phyloP scores from a whole-genome alignment of 2,888 invertebrate species.

The Ophioninae sp. region DNA sequence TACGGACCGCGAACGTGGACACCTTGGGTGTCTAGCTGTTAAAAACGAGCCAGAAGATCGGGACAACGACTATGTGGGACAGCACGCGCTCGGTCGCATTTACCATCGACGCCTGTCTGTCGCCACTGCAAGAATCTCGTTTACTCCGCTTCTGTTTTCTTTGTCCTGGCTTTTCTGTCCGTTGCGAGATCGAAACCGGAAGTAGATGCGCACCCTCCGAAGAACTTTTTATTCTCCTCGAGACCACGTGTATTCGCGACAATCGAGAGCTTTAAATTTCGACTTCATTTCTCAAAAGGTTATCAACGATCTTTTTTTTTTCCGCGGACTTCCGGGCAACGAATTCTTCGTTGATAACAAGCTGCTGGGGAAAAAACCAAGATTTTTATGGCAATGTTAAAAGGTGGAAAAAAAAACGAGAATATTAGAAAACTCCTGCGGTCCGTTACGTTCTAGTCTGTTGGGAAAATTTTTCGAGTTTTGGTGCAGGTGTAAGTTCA shows the following conservation, averaged over 20 bases:
- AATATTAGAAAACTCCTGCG: neutral
- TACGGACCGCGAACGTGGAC: conserved; percentile 28
- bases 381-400: neutral
- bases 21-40: conserved; percentile 33
- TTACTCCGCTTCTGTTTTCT: conserved; percentile 39
- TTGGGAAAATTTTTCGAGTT: neutral
- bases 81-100: conserved; percentile 52
- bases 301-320: too few species aligned
- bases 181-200: conserved; percentile 35
- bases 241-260: neutral
- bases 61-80: conserved; percentile 54
- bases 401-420: neutral
- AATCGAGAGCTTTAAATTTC: neutral
- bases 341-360: neutral
- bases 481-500: too few species aligned
- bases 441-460: neutral
- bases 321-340: neutral
- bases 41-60: conserved; percentile 13
- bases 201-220: neutral
- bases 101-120: conserved; percentile 59
- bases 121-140: conserved; percentile 55
- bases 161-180: conserved; percentile 1
- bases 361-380: neutral
- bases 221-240: neutral
- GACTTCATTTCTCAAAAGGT: too few species aligned